phyloP scores from a whole-genome alignment of 2,888 invertebrate species.

The Polymixis lichenea region DNA sequence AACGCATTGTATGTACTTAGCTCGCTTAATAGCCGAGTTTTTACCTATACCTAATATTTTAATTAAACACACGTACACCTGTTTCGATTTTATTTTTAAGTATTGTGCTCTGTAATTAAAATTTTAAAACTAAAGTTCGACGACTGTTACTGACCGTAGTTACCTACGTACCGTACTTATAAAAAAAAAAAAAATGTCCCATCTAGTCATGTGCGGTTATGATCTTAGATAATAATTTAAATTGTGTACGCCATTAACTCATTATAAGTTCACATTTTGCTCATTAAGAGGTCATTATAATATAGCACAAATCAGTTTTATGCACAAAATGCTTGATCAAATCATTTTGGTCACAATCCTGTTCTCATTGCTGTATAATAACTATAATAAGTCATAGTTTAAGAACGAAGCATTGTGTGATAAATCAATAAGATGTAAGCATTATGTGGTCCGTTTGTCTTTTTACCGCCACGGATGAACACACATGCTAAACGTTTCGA shows the following conservation, averaged over 20 bases:
- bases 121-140: neutral
- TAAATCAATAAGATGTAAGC: slow-evolving; percentile 58
- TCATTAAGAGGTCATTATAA: slow-evolving; percentile 55
- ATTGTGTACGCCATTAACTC: slow-evolving; percentile 36
- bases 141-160: slow-evolving; percentile 2
- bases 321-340: slow-evolving; percentile 68
- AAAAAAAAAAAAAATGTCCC: slow-evolving; percentile 25
- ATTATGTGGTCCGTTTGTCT: slow-evolving; percentile 35
- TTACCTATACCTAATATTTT: neutral
- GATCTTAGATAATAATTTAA: slow-evolving; percentile 55
- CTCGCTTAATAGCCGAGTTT: neutral
- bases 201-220: slow-evolving; percentile 66
- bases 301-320: slow-evolving; percentile 68
- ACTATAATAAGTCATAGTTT: slow-evolving; percentile 53
- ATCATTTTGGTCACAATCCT: slow-evolving; percentile 47
- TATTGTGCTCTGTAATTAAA: neutral
- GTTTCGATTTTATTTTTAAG: neutral
- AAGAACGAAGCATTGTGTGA: slow-evolving; percentile 65
- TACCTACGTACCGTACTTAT: slow-evolving; percentile 8
- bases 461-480: slow-evolving; percentile 23
- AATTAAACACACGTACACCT: neutral
- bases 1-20: neutral
- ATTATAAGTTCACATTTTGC: slow-evolving; percentile 44
- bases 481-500: neutral
- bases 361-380: slow-evolving; percentile 23